These are phyloP conservation scores for Turritopsis rubra DNA, from an alignment of 30 jellyfish, hydroid and myxozoan species.

Conservation along the genomic window DNA sequence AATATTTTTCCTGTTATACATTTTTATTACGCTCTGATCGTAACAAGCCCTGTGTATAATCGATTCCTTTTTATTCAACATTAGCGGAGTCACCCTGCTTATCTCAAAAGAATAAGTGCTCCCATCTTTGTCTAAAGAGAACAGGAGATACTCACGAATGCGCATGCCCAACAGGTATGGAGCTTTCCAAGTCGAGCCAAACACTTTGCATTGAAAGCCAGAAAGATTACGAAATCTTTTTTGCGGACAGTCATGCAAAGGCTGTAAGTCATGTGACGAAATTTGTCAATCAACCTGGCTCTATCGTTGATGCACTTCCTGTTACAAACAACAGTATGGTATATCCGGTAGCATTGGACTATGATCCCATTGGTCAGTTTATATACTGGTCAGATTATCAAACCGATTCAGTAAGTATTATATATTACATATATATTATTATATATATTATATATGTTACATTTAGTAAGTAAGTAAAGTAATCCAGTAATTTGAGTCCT, in stretches of 20 bases:
- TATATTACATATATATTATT: too few relatives aligned
- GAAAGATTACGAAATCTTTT: conserved; percentile 26
- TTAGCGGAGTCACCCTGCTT: conserved; percentile 46
- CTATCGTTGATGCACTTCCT: conserved; percentile 3
- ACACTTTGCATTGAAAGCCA: conserved; percentile 1
- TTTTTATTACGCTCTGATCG: too few relatives aligned
- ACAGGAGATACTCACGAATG: conserved; percentile 36
- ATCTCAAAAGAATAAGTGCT: conserved; percentile 42
- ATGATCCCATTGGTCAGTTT: not conserved
- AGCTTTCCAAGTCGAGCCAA: not conserved
- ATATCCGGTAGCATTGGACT: conserved; percentile 29
- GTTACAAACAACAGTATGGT: not conserved
- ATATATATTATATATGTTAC: too few relatives aligned
- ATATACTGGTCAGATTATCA: conserved; percentile 27
- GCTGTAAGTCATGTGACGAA: conserved; percentile 25
- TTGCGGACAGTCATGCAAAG: conserved; percentile 34
- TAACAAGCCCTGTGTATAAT: not conserved
- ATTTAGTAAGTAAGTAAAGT: too few relatives aligned
- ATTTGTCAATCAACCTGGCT: conserved; percentile 35
- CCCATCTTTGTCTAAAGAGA: conserved; percentile 62
- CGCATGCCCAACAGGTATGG: conserved; percentile 75
- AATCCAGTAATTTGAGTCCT: too few relatives aligned
- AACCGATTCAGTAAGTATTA: conserved; percentile 14
- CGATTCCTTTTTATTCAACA: not conserved
- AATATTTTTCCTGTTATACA: too few relatives aligned